Percentiles rank a stretch among this genome's conserved stretches.
Conservation (phyloP, 2,888 invertebrate species). For the Pterostichus madidus region DNA sequence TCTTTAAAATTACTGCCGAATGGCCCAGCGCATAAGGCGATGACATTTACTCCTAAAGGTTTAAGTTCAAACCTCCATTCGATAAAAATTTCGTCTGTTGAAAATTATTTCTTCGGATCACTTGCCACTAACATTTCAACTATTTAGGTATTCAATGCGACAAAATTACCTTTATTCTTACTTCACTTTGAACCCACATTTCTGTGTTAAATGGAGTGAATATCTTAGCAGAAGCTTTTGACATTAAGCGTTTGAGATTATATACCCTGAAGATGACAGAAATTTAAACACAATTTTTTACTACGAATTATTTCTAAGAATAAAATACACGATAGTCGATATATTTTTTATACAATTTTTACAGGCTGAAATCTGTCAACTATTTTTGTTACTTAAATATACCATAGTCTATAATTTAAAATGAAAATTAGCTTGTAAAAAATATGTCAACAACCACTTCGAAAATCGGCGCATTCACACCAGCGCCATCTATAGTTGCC, state of each 20-base stretch:
- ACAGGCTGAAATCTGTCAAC: no score
- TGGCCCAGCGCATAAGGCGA: not conserved
- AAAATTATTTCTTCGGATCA: not conserved
- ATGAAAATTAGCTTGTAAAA: no score
- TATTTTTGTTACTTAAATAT: no score
- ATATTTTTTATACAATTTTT: no score
- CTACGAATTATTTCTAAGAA: not conserved
- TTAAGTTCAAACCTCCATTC: not conserved
- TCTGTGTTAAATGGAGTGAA: slow-evolving; percentile 46
- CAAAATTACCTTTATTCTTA: slow-evolving; percentile 41
- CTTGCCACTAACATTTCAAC: slow-evolving; percentile 9
- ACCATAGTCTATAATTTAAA: no score
- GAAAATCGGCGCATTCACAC: no score
- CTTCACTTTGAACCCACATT: slow-evolving; percentile 34
- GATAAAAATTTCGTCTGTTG: not conserved
- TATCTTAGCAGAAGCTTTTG: slow-evolving; percentile 10
- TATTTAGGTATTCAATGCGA: slow-evolving; percentile 38
- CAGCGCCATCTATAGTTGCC: no score
- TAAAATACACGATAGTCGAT: not conserved
- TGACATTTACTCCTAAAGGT: not conserved
- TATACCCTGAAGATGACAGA: slow-evolving; percentile 29
- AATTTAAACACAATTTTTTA: not conserved
- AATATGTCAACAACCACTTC: no score
- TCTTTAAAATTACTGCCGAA: not conserved
- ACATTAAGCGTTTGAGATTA: slow-evolving; percentile 28